Conservation (phyloP, 2,797 vertebrate species). For the Eupleurogrammus muticus region DNA sequence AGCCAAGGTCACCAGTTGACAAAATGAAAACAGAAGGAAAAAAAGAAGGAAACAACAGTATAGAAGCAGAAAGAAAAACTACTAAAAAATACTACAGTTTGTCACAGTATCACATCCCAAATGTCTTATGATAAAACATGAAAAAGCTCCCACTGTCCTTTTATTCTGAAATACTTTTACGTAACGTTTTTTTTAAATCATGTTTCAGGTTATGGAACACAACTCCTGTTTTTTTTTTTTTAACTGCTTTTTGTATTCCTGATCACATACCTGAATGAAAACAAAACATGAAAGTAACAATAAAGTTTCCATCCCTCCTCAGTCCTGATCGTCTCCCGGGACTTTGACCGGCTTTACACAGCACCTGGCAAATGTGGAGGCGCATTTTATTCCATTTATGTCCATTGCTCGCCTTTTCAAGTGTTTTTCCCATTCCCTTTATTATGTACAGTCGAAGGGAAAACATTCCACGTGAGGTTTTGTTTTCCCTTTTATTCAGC, state of each 20-base stretch:
- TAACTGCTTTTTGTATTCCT: conserved; percentile 36
- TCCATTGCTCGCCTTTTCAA: conserved; percentile 45
- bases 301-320: conserved; percentile 18
- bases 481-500: conserved; percentile 13
- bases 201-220: conserved; percentile 28
- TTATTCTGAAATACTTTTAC: conserved; percentile 47
- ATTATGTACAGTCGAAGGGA: conserved; percentile 36
- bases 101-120: conserved; percentile 75
- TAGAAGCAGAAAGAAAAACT: conserved; percentile 36
- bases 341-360: conserved; percentile 40
- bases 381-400: conserved; percentile 19
- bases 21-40: conserved; percentile 43
- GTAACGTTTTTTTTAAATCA: conserved; percentile 21
- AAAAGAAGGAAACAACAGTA: conserved; percentile 5
- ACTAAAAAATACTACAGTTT: conserved; percentile 47
- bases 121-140: conserved; percentile 50
- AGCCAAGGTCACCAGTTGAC: conserved; percentile 34
- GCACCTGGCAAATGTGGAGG: conserved; percentile 61
- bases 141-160: conserved; percentile 44
- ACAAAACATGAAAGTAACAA: conserved; percentile 33
- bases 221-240: conserved; percentile 7
- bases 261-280: conserved; percentile 56
- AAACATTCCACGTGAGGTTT: conserved; percentile 34
- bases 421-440: conserved; percentile 44
- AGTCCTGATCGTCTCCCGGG: conserved; percentile 23